Conservation (phyloP, 2,113 vertebrate species). For the Thalassoma bifasciatum region DNA sequence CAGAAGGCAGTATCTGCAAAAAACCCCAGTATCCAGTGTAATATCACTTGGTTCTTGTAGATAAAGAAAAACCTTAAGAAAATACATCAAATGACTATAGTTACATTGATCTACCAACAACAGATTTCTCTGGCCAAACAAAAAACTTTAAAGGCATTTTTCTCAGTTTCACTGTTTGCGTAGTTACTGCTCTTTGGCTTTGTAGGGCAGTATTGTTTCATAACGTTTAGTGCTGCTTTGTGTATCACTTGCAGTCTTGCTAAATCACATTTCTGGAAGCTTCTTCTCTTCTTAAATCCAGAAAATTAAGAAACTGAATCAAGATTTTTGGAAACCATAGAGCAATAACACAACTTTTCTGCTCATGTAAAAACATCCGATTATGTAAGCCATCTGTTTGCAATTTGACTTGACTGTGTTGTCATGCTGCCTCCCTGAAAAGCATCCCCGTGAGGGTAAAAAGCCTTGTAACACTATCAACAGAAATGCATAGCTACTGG, state of each 20-base stretch:
- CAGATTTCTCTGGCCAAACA: no score
- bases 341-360: constrained; percentile 55
- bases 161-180: no score
- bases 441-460: constrained; percentile 55
- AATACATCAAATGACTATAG: no score
- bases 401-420: constrained; percentile 56
- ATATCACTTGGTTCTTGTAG: no score
- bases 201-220: no score
- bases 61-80: no score
- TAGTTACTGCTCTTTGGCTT: no score
- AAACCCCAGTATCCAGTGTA: no score
- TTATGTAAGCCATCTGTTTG: constrained; percentile 76
- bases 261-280: constrained; percentile 42
- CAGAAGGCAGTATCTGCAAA: no score
- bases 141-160: no score
- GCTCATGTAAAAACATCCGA: constrained; percentile 43
- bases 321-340: constrained; percentile 30
- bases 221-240: background rate
- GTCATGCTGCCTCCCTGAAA: constrained; percentile 58
- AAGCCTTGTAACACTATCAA: constrained; percentile 70
- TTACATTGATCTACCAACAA: no score
- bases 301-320: constrained; percentile 33
- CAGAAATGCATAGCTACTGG: constrained; percentile 62
- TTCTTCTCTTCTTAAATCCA: constrained; percentile 37
- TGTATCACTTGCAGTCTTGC: constrained; percentile 13